Evolutionary conservation across 2,888 invertebrate species (phyloP).

Genomic region (Drosophila hamatofila): DNA sequence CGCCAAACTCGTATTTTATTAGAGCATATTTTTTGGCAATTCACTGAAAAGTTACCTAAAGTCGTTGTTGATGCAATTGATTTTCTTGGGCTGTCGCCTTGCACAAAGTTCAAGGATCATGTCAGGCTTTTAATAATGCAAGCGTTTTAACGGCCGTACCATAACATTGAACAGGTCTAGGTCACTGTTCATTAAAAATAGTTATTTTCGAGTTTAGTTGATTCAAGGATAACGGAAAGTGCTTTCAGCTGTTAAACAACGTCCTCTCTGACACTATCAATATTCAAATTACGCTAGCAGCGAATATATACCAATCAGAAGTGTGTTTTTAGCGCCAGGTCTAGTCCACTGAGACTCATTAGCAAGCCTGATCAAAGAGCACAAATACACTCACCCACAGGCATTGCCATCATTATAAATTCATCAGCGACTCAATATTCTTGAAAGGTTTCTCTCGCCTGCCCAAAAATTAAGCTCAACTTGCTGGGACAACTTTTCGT

Average conservation of each 20-base stretch:
- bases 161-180: conserved; percentile 33
- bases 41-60: conserved; percentile 28
- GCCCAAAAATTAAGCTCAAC: conserved; percentile 3
- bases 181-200: conserved; percentile 40
- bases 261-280: background rate
- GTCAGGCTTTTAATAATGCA: conserved; percentile 44
- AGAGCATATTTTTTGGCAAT: background rate
- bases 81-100: conserved; percentile 32
- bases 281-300: conserved; percentile 1
- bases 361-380: conserved; percentile 19
- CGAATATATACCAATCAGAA: background rate
- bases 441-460: conserved; percentile 24
- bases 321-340: background rate
- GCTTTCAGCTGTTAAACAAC: background rate
- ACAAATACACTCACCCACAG: background rate
- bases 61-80: conserved; percentile 35
- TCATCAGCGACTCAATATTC: conserved; percentile 41
- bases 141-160: conserved; percentile 11
- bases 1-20: conserved; percentile 3
- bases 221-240: background rate
- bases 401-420: conserved; percentile 36
- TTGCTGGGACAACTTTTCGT: conserved; percentile 19
- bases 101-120: conserved; percentile 47
- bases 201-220: conserved; percentile 16
- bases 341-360: conserved; percentile 5